A percentile compares a stretch with the other conserved stretches of the same genome.
phyloP scores from a whole-genome alignment of 1,140 invertebrate species.

The Lepidurus arcticus region DNA sequence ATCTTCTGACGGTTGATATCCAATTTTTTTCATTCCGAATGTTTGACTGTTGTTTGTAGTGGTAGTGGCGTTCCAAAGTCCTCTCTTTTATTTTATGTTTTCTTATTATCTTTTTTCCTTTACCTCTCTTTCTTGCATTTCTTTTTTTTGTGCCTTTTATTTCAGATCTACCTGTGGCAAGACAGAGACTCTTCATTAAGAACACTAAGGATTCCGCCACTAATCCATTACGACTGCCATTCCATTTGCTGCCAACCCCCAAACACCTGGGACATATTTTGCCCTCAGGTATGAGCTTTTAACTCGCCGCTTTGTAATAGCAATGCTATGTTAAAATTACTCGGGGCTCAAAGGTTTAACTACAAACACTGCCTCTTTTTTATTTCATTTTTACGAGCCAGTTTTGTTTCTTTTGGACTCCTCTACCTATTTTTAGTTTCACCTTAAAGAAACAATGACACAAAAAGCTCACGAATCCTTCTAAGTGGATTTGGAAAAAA shows the following conservation, averaged over 20 bases:
- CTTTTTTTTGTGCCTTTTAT: neutral
- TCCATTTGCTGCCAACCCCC: conserved; percentile 20
- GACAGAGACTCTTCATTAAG: conserved; percentile 13
- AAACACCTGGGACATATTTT: conserved; percentile 22
- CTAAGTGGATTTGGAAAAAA: no score
- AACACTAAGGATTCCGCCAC: conserved; percentile 16
- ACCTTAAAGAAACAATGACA: neutral
- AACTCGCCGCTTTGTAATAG: conserved; percentile 21
- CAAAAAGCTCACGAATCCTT: no score
- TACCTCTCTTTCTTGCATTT: neutral
- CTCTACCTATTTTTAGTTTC: neutral
- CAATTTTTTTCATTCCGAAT: no score
- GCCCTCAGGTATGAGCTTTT: neutral
- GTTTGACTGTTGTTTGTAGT: no score
- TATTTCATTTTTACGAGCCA: neutral
- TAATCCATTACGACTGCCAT: conserved; percentile 21
- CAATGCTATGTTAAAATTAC: conserved; percentile 20
- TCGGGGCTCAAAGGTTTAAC: conserved; percentile 13
- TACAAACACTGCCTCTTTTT: conserved; percentile 1
- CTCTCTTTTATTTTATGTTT: neutral
- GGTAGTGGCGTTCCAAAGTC: neutral
- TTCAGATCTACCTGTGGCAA: conserved; percentile 10
- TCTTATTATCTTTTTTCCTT: neutral
- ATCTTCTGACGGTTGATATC: no score
- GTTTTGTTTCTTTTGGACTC: neutral